These are phyloP conservation scores for Drosophila tristis DNA, from an alignment of 1,140 invertebrate genomes.

Conservation along the genomic window DNA sequence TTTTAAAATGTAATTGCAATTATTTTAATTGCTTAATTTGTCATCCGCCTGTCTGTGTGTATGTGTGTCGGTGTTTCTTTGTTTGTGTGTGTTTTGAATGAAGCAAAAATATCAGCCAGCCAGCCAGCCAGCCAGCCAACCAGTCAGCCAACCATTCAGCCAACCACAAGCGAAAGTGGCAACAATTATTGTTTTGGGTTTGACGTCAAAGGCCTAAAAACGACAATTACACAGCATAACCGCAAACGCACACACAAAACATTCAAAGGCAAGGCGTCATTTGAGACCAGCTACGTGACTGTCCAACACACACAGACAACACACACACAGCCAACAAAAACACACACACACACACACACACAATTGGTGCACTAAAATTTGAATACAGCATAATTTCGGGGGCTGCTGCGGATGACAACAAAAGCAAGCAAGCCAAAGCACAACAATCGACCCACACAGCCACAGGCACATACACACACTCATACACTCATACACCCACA, in stretches of 20 bases:
- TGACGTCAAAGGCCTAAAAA: conserved; percentile 80
- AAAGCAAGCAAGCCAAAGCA: conserved; percentile 23
- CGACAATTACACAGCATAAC: conserved; percentile 69
- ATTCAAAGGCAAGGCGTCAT: conserved; percentile 28
- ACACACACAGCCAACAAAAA: conserved; percentile 10
- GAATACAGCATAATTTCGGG: conserved; percentile 78
- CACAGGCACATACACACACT: too few species aligned
- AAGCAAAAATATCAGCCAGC: not conserved
- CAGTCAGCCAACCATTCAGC: not conserved
- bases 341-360: conserved; percentile 40
- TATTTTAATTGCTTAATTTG: conserved; percentile 65
- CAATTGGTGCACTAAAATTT: conserved; percentile 82
- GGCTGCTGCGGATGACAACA: conserved; percentile 75
- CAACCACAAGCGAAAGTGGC: conserved; percentile 68
- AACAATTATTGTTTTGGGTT: conserved; percentile 80
- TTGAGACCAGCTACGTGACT: conserved; percentile 48
- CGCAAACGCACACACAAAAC: conserved; percentile 24
- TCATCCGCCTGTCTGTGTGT: conserved; percentile 54
- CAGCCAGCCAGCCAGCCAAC: not conserved
- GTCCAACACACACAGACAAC: not conserved
- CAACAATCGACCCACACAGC: not conserved
- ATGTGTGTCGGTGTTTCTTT: not conserved
- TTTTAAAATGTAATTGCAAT: conserved; percentile 72
- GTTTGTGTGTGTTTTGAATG: not conserved
- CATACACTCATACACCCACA: not conserved